Evolutionary conservation across 2,797 vertebrate genomes (phyloP), one percentile per base, ranked within the genome.

Genomic region (Anas bahamensis): DNA sequence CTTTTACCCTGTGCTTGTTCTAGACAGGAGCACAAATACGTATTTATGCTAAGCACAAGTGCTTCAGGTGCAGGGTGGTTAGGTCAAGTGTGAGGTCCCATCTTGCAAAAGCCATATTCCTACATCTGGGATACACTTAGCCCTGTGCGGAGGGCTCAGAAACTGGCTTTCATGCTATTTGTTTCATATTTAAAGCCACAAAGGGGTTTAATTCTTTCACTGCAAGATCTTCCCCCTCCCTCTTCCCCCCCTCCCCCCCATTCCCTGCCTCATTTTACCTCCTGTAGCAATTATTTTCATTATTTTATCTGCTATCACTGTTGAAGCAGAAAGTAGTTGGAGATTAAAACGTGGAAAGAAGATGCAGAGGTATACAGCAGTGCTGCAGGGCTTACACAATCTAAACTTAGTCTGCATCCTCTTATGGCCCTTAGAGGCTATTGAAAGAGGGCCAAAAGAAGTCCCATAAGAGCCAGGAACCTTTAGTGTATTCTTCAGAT

Each of bases 401-500:
- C 70, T 71, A 64, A 84, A 82, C 60, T 82, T 85, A 73, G 6
- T 93, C 80, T 86, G 50, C 55, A 76, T 93, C 61, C 44, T 94
- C 85, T 82, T 77, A 55, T 8, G 42, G 89, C 61, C 86, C 48
- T 88, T 74, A 78, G 78, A 93, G 73, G 59, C 66, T 71, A 17
- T 41, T 73, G 91, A 69, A 91, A 87, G 55, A 80, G 59, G 61
- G 70, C 70, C 80, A 89, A 50, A 75, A 91, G 61, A 76, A 59
- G 78, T 94, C 96, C 83, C 95, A 73, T 52, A 80, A 83, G 96
- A 83, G 64, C 72, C 71, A 77, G 29, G 48, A 57, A 81, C 48
- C 94, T 90, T 91, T 48, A 11, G 93, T 73, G 89, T 79, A 91
- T 94, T 97, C 89, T 90, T 95, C 95, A 73, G 76, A 74, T 94